Conservation (phyloP, 2,797 vertebrate genomes). For the Artibeus jamaicensis region DNA sequence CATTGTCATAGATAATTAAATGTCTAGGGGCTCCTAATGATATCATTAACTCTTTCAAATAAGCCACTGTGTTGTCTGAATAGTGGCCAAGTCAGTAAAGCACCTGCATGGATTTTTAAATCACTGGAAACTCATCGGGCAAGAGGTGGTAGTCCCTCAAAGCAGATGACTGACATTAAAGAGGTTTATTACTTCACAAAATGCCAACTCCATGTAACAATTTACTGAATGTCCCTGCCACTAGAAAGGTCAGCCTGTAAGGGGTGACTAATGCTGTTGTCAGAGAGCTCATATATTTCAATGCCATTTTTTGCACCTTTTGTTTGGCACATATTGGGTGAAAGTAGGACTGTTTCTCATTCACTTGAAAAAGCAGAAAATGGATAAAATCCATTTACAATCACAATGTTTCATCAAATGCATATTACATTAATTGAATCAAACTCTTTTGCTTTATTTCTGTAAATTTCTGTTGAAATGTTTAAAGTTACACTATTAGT, state of each 20-base stretch:
- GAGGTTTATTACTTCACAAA: constrained; percentile 75
- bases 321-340: constrained; percentile 68
- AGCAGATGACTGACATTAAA: constrained; percentile 66
- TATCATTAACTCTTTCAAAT: constrained; percentile 29
- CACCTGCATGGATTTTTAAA: constrained; percentile 25
- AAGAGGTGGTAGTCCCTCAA: constrained; percentile 44
- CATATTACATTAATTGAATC: constrained; percentile 66
- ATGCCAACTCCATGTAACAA: constrained; percentile 71
- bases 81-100: neutral
- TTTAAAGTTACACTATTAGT: constrained; percentile 59
- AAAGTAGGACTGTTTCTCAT: constrained; percentile 76
- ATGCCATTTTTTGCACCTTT: constrained; percentile 67
- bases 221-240: constrained; percentile 71
- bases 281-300: constrained; percentile 77
- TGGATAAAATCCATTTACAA: constrained; percentile 69
- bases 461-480: constrained; percentile 33
- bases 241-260: constrained; percentile 77
- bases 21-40: neutral
- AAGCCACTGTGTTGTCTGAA: neutral
- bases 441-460: constrained; percentile 57
- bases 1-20: neutral
- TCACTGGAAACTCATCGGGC: constrained; percentile 44
- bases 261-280: constrained; percentile 75
- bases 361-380: constrained; percentile 65
- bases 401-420: constrained; percentile 75